Evolutionary conservation across 2,888 invertebrate genomes (phyloP).

Genomic region (Pristionchus japonicus): DNA sequence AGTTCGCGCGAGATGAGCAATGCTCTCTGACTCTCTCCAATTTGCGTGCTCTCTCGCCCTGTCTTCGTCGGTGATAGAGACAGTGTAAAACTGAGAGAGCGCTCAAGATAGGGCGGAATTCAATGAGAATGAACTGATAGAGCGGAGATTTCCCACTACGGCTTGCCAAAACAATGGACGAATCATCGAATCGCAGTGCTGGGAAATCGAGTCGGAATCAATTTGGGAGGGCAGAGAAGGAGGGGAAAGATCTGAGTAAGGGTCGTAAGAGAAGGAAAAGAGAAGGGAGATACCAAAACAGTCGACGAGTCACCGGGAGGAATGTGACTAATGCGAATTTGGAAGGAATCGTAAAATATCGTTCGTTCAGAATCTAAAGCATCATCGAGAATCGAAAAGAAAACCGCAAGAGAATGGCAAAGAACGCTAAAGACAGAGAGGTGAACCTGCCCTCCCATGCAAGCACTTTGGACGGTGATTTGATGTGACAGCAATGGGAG

Average conservation of each 20-base stretch:
- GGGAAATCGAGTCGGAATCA: constrained; percentile 10
- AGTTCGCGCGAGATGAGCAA: background rate
- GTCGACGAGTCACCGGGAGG: background rate
- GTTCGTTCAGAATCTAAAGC: background rate
- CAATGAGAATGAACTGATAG: background rate
- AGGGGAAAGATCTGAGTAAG: background rate
- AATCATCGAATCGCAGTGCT: constrained; percentile 7
- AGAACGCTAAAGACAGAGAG: background rate
- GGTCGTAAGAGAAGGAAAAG: background rate
- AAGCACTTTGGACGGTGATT: constrained; percentile 13
- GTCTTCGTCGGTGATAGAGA: no score
- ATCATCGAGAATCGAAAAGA: no score
- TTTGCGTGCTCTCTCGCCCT: no score
- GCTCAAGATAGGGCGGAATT: background rate
- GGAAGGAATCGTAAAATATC: no score
- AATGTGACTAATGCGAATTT: background rate
- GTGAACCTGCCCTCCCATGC: background rate
- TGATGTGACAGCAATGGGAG: background rate
- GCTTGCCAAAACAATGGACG: constrained; percentile 1
- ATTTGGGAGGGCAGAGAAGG: background rate
- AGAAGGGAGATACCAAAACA: background rate
- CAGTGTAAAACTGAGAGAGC: background rate
- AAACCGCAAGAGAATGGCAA: background rate
- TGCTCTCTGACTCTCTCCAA: no score
- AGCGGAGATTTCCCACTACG: background rate